Base-by-base conservation (phyloP, 92 coral and sea anemone genomes). In the Heteractis magnifica region DNA sequence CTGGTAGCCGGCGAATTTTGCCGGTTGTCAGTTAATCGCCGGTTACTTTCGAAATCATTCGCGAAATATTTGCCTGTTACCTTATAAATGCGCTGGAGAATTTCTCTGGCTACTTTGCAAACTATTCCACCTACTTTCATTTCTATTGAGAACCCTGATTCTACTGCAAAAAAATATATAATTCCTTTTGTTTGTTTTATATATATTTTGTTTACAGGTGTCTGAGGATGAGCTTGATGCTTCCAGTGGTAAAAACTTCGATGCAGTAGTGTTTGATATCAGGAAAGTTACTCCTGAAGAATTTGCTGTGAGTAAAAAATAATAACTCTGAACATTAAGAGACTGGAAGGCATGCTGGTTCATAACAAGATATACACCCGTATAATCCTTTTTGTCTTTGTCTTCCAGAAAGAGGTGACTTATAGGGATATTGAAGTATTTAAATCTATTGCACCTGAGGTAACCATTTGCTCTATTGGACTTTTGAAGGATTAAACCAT, bases 221-320 rank as follows among this genome's bases (percentile, higher is more conserved):
- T 90, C 97, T 18, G 99, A 94, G 72, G 99, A 94, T 34, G 98
- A 88, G 73, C 78, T 92, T 20, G 98, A 94, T 81, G 77, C 92
- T 13, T 48, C 88, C 44, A 86, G 82, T 74, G 87, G 65, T 83
- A 96, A 91, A 91, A 92, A 94, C 77, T 96, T 87, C 79, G 99
- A 96, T 92, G 95, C 97, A 82, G 98, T 91, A 12, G 87, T 96
- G 49, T 96, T 96, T 90, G 99, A 96, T 49, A 87, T 96, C 52
- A 83, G 87, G 68, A 96, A 92, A 78, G 97, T 96, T 53, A 90
- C 90, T 52, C 89, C 98, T 49, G 99, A 94, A 51, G 95, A 96
- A 73, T 96, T 94, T 89, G 99, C 99, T 79, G 99, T 96, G 85
- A 90, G 99, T 96, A 14, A 14, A 6, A 23, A 0, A 44, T 10